Base-by-base conservation (phyloP, 2,113 vertebrate species). In the Eonycteris spelaea region DNA sequence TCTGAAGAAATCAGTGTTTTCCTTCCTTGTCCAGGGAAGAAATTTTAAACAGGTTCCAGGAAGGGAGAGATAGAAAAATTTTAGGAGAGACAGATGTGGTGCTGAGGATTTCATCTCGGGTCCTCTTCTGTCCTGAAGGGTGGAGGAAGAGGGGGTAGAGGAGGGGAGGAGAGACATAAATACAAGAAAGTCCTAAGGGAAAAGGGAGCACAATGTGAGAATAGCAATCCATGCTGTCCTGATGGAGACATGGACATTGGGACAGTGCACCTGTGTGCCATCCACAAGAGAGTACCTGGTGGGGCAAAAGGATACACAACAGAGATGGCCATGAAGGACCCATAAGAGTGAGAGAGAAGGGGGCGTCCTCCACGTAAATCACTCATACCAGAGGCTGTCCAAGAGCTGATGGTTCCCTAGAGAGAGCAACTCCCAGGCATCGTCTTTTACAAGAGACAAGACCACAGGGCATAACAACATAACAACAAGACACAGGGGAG, bases 361-460 rank as follows among this genome's bases (percentile, higher is more conserved):
- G 65, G 22, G 26, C 30, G 2, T 33, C 48, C 15, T 80, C 65
- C 35, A 0, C 7, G 0, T 2, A 28, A 40, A 0, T 28, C 30
- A 3, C 22, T 67, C 16, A 26, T 11, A 16, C 33, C 11, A 12
- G 40, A 24, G 48, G 6, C 28, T 85, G 57, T 33, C 28, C 10
- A 74, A n/a, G 35, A 82, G 35, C 45, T 26, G 22, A 28, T 33
- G n/a, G 12, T 40, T 15, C 26, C 4, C 55, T n/a, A 45, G 75
- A 83, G 55, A 43, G 10, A 80, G 55, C 16, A 7, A 8, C 14
- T n/a, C 26, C 33, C 28, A 18, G 43, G 63, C 30, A 61, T 26
- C 0, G 1, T 68, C 28, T 63, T 7, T 11, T 38, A 82, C 0
- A 3, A 35, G 43, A 51, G 48, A 71, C 3, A 3, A 85, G 70